Evolutionary conservation across 2,888 invertebrate genomes (phyloP).

Genomic region (Macroteleia sp.): DNA sequence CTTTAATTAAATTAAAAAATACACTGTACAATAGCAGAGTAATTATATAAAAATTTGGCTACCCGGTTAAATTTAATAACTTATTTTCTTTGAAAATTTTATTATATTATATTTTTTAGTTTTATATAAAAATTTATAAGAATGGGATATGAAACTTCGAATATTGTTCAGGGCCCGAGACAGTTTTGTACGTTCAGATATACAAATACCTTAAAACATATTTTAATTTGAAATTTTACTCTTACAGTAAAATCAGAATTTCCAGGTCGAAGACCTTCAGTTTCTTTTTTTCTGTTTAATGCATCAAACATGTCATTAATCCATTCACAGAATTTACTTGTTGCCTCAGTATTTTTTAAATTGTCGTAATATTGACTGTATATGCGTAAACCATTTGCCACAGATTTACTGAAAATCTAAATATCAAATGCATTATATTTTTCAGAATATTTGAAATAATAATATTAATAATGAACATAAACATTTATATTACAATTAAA

Average conservation of each 20-base stretch:
- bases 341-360: slow-evolving; percentile 35
- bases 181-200: too few species aligned
- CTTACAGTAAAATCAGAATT: slow-evolving; percentile 26
- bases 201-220: background rate
- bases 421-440: background rate
- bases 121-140: slow-evolving; percentile 11
- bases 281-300: background rate
- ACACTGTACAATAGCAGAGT: too few species aligned
- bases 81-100: slow-evolving; percentile 51
- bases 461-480: background rate
- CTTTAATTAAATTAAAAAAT: too few species aligned
- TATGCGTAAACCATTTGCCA: slow-evolving; percentile 4
- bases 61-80: background rate
- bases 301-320: background rate
- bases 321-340: background rate
- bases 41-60: too few species aligned
- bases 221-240: background rate
- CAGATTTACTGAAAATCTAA: slow-evolving; percentile 23
- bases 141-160: too few species aligned
- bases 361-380: slow-evolving; percentile 3
- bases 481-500: too few species aligned
- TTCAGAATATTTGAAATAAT: background rate
- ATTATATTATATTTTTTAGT: slow-evolving; percentile 1
- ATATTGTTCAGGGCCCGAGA: background rate
- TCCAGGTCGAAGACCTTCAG: slow-evolving; percentile 26